Conservation (phyloP, 2,888 invertebrate species). For the Cordilura impudica region DNA sequence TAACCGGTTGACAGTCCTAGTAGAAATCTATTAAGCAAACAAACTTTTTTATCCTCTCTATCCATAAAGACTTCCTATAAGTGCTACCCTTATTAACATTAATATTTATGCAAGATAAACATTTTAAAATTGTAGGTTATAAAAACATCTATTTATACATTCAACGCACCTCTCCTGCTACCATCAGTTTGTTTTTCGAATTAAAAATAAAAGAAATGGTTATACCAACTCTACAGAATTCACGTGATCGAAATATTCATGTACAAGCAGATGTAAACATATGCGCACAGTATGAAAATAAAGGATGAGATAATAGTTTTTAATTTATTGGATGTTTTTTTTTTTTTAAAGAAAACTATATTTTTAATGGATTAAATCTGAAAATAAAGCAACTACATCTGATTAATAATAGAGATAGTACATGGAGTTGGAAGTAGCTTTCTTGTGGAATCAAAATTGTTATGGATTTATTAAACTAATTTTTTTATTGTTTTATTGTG, state of each 20-base stretch:
- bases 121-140: slow-evolving; percentile 26
- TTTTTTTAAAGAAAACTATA: too few relatives aligned
- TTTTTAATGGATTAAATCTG: too few relatives aligned
- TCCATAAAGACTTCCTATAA: not conserved
- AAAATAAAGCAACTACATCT: too few relatives aligned
- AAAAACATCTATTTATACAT: slow-evolving; percentile 11
- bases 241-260: slow-evolving; percentile 60
- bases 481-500: too few relatives aligned
- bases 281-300: not conserved
- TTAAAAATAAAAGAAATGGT: slow-evolving; percentile 13
- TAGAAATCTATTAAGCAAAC: too few relatives aligned
- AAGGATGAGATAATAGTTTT: slow-evolving; percentile 9
- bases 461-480: too few relatives aligned
- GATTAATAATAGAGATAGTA: too few relatives aligned
- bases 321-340: too few relatives aligned
- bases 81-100: not conserved
- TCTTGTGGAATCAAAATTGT: too few relatives aligned
- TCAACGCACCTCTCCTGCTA: slow-evolving; percentile 1
- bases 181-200: not conserved
- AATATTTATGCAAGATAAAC: slow-evolving; percentile 36
- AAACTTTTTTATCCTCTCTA: too few relatives aligned
- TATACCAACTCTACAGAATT: slow-evolving; percentile 21
- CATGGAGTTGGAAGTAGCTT: too few relatives aligned
- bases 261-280: not conserved
- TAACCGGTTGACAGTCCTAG: too few relatives aligned